Conservation (phyloP, 2,888 invertebrate species). For the Mythimna ferrago region DNA sequence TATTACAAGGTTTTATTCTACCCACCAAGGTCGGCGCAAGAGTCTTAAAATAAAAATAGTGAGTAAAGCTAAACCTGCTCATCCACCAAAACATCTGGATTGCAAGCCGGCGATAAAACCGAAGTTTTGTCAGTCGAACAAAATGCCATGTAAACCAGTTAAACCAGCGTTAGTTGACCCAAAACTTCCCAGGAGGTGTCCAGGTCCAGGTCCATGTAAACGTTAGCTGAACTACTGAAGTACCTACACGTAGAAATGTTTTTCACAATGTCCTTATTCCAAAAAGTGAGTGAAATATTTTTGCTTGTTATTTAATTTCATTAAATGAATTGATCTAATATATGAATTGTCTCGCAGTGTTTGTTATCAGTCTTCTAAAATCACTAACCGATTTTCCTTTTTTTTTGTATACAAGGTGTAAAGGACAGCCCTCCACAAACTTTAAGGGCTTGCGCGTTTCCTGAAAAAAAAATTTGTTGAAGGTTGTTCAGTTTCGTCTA, state of each 20-base stretch:
- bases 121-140: too few species aligned
- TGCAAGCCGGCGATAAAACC: background rate
- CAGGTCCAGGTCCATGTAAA: background rate
- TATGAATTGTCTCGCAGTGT: too few species aligned
- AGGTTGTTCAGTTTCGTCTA: too few species aligned
- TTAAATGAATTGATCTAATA: background rate
- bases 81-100: background rate
- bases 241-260: background rate
- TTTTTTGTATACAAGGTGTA: too few species aligned
- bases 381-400: too few species aligned
- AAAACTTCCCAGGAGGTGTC: background rate
- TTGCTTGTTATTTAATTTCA: slow-evolving; percentile 1
- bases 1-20: background rate
- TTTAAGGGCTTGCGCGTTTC: too few species aligned
- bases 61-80: background rate
- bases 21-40: background rate
- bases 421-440: too few species aligned
- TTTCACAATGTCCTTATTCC: background rate
- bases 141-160: background rate
- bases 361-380: too few species aligned
- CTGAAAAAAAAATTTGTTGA: too few species aligned
- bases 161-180: background rate
- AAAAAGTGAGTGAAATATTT: slow-evolving; percentile 4
- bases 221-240: background rate
- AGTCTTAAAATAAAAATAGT: background rate